phyloP scores from a whole-genome alignment of 2,888 invertebrate genomes.

The Automeris io region DNA sequence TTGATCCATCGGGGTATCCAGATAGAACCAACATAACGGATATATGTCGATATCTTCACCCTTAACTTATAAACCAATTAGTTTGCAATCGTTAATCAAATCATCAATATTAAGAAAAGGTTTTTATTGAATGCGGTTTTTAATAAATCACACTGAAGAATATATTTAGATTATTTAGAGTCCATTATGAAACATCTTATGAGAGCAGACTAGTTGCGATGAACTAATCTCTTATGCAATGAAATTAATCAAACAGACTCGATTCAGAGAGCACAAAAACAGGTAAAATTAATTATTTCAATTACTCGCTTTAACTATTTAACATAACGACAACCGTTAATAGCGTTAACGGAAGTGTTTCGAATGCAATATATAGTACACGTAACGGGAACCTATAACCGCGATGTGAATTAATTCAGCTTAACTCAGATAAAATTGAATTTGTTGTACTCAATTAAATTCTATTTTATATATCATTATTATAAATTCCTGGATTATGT shows the following conservation, averaged over 20 bases:
- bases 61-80: too few species aligned
- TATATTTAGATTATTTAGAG: too few species aligned
- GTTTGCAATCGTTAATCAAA: too few species aligned
- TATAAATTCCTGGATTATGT: slow-evolving; percentile 1
- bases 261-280: neutral
- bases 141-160: too few species aligned
- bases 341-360: slow-evolving; percentile 24
- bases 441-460: slow-evolving; percentile 9
- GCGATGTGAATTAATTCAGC: slow-evolving; percentile 30
- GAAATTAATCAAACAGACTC: neutral
- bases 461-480: slow-evolving; percentile 5
- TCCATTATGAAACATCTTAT: too few species aligned
- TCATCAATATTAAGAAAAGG: too few species aligned
- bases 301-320: slow-evolving; percentile 8
- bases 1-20: too few species aligned
- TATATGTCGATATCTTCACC: too few species aligned
- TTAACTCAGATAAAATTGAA: slow-evolving; percentile 31
- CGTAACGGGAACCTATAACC: slow-evolving; percentile 32
- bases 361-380: slow-evolving; percentile 21
- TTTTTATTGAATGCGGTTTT: too few species aligned
- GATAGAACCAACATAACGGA: too few species aligned
- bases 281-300: neutral
- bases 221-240: too few species aligned
- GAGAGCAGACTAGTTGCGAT: too few species aligned
- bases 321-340: slow-evolving; percentile 11